Evolutionary conservation across 1,140 invertebrate species (phyloP).

Genomic region (Bombyx mandarina): DNA sequence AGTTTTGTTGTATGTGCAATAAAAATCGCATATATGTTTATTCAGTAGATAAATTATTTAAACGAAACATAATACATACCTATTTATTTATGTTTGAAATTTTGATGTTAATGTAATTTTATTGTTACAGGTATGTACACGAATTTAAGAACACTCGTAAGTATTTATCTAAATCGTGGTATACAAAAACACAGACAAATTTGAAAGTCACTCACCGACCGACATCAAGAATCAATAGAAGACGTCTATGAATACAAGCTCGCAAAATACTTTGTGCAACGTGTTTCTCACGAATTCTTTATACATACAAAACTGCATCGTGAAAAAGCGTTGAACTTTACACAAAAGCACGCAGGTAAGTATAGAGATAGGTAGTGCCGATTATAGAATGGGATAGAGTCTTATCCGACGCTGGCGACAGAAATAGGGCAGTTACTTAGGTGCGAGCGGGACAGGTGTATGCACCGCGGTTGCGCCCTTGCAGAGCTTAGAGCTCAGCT

Average conservation of each 20-base stretch:
- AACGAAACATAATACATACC: too few relatives aligned
- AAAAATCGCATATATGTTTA: too few relatives aligned
- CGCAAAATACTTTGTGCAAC: slow-evolving; percentile 38
- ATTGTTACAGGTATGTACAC: too few relatives aligned
- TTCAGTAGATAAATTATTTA: too few relatives aligned
- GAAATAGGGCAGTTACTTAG: slow-evolving; percentile 26
- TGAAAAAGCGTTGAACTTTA: slow-evolving; percentile 64
- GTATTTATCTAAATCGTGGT: too few relatives aligned
- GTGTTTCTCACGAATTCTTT: slow-evolving; percentile 47
- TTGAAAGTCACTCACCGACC: slow-evolving; percentile 11
- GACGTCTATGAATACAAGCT: slow-evolving; percentile 13
- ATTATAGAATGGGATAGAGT: slow-evolving; percentile 62
- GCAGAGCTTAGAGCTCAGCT: slow-evolving; percentile 64
- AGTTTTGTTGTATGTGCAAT: too few relatives aligned
- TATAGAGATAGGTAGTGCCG: slow-evolving; percentile 56
- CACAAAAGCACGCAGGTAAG: slow-evolving; percentile 69
- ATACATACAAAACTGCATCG: slow-evolving; percentile 53
- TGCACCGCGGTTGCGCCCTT: slow-evolving; percentile 49
- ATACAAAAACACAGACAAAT: neutral
- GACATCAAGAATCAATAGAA: slow-evolving; percentile 17
- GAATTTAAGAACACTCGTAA: too few relatives aligned
- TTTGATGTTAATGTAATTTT: too few relatives aligned
- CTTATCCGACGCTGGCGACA: slow-evolving; percentile 41
- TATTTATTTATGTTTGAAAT: too few relatives aligned
- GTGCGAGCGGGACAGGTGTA: slow-evolving; percentile 50